Evolutionary conservation across 2,888 invertebrate genomes (phyloP).

Genomic region (Heliconius sara): DNA sequence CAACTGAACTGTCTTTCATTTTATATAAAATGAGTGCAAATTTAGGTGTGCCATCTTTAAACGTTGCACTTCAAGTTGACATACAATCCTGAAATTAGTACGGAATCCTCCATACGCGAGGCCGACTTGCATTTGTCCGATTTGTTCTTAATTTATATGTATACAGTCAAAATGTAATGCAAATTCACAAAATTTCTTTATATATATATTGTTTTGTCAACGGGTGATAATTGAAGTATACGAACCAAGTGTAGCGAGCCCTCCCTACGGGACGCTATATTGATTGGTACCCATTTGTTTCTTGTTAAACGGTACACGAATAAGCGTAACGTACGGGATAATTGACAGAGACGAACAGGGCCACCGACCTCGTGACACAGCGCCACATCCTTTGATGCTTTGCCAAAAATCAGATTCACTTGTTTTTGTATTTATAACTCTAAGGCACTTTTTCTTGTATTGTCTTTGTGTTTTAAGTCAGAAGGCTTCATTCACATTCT

Average conservation of each 20-base stretch:
- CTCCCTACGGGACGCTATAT: slow-evolving; percentile 31
- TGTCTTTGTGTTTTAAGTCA: neutral
- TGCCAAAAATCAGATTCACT: slow-evolving; percentile 29
- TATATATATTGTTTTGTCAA: neutral
- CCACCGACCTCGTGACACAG: slow-evolving; percentile 37
- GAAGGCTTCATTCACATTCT: neutral
- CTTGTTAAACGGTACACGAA: slow-evolving; percentile 39
- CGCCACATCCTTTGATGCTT: slow-evolving; percentile 32
- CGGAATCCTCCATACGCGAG: too few species aligned
- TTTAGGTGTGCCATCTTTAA: too few species aligned
- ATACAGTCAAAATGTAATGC: too few species aligned
- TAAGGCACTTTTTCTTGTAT: neutral
- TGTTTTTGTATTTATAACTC: neutral
- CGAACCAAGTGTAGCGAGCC: neutral
- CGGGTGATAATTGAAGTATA: slow-evolving; percentile 14
- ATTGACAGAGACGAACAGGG: slow-evolving; percentile 45
- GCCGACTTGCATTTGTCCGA: too few species aligned
- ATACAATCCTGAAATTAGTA: too few species aligned
- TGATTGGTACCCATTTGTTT: slow-evolving; percentile 43
- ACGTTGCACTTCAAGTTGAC: too few species aligned
- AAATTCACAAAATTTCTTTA: neutral
- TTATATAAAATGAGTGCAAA: too few species aligned
- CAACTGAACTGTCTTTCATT: neutral
- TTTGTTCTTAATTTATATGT: too few species aligned
- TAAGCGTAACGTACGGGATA: slow-evolving; percentile 42